These are phyloP conservation scores for Euphonia xanthogaster DNA, from an alignment of 2,797 vertebrate species.

Conservation along the genomic window DNA sequence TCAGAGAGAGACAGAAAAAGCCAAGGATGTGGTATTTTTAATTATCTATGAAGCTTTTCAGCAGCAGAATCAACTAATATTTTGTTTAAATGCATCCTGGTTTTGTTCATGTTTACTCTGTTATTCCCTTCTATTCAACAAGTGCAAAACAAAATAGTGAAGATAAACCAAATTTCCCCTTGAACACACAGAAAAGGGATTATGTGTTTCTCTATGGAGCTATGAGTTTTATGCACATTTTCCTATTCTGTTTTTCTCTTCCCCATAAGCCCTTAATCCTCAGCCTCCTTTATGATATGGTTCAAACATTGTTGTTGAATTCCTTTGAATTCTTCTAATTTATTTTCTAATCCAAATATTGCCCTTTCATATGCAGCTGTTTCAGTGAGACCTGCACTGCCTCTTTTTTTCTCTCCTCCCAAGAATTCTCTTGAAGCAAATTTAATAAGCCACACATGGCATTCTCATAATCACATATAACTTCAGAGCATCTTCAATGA, in stretches of 20 bases:
- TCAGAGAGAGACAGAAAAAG: background rate
- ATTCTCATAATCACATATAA: background rate
- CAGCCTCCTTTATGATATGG: background rate
- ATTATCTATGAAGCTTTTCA: background rate
- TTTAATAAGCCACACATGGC: background rate
- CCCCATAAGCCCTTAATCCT: background rate
- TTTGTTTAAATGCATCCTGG: background rate
- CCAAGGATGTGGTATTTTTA: background rate
- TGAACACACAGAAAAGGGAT: background rate
- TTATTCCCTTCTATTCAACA: background rate
- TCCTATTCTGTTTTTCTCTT: background rate
- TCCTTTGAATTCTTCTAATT: constrained; percentile 32
- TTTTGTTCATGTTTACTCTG: background rate
- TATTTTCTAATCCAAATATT: constrained; percentile 31
- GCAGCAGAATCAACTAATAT: background rate
- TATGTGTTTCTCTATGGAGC: background rate
- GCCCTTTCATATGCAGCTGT: background rate
- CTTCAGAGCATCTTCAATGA: background rate
- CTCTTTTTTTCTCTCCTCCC: background rate
- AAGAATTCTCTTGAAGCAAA: constrained; percentile 1
- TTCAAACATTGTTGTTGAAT: constrained; percentile 32
- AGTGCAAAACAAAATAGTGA: background rate
- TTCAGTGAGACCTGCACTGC: background rate
- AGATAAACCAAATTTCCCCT: background rate
- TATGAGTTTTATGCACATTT: background rate